Conservation (phyloP, 2,797 vertebrate species). For the Syngnathus acus region DNA sequence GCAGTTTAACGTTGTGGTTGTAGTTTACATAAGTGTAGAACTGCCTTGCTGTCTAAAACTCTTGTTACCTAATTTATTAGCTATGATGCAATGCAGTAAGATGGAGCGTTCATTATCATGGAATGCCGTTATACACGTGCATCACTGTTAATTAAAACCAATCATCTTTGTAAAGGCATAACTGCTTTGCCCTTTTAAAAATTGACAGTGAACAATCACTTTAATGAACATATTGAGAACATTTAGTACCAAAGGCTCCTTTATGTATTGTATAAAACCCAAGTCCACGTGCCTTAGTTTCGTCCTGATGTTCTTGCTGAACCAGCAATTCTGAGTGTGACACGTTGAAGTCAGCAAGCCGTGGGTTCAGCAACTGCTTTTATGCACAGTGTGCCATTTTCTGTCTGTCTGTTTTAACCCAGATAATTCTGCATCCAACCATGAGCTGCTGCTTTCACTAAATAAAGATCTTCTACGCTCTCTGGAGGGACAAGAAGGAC, state of each 20-base stretch:
- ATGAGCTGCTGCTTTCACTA: slow-evolving; percentile 57
- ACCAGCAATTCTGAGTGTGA: slow-evolving; percentile 29
- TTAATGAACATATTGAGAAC: too few relatives aligned
- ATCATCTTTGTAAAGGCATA: too few relatives aligned
- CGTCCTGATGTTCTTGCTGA: slow-evolving; percentile 28
- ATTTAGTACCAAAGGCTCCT: too few relatives aligned
- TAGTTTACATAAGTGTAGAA: neutral
- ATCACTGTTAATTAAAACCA: too few relatives aligned
- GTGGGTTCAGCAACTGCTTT: neutral
- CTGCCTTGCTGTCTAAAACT: neutral
- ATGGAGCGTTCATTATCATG: too few relatives aligned
- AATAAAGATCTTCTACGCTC: slow-evolving; percentile 73
- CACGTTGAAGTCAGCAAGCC: slow-evolving; percentile 8
- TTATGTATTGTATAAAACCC: neutral
- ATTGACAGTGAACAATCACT: too few relatives aligned
- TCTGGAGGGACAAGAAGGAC: slow-evolving; percentile 35
- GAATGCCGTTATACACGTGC: too few relatives aligned
- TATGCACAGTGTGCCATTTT: neutral
- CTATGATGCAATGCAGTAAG: too few relatives aligned
- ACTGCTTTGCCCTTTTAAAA: too few relatives aligned
- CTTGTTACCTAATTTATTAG: neutral
- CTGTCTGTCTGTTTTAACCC: slow-evolving; percentile 7
- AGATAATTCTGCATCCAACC: slow-evolving; percentile 40
- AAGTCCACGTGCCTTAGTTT: slow-evolving; percentile 7
- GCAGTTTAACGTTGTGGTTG: neutral